These are phyloP conservation scores for Frankliniella intonsa DNA, from an alignment of 2,888 invertebrate species.

Conservation along the genomic window DNA sequence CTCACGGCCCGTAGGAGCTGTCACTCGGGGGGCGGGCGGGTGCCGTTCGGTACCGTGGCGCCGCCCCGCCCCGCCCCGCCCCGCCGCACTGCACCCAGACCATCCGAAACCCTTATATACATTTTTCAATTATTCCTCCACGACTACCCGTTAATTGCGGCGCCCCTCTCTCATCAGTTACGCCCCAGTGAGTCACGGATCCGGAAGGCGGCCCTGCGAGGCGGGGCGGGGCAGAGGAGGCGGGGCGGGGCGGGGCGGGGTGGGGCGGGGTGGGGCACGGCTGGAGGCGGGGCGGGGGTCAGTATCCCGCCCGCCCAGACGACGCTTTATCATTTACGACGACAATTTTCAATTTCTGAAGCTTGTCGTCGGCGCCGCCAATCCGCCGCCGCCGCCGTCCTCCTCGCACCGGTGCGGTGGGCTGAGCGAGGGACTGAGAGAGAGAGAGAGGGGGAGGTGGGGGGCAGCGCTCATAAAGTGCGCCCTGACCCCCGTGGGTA, in stretches of 20 bases:
- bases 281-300: neutral
- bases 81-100: neutral
- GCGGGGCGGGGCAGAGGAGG: too few species aligned
- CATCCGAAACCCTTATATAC: too few species aligned
- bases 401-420: neutral
- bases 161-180: too few species aligned
- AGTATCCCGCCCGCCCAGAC: neutral
- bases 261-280: neutral
- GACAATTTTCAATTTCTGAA: constrained; percentile 13
- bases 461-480: neutral
- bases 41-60: neutral
- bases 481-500: neutral
- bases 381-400: neutral
- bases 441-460: neutral
- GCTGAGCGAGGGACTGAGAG: neutral
- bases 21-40: neutral
- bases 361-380: neutral
- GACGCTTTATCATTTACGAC: constrained; percentile 22
- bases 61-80: neutral
- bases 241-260: too few species aligned
- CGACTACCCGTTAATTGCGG: too few species aligned
- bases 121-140: too few species aligned
- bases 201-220: too few species aligned
- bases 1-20: neutral
- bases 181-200: too few species aligned